phyloP scores from a whole-genome alignment of 2,888 invertebrate genomes.

The Coleophora flavipennella region DNA sequence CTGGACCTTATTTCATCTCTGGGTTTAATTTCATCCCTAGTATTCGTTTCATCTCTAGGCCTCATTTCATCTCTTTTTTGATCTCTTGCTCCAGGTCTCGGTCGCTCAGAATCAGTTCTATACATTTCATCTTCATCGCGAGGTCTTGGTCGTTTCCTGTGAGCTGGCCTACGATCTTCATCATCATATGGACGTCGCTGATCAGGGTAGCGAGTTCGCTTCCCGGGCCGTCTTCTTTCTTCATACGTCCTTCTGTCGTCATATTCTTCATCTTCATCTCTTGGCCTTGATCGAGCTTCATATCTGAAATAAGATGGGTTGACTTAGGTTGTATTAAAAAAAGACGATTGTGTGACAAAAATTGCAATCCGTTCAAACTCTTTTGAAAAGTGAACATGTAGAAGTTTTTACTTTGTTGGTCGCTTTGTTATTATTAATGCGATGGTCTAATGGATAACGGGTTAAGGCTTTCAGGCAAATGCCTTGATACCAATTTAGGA shows the following conservation, averaged over 20 bases:
- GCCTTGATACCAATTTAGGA: too few relatives aligned
- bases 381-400: too few relatives aligned
- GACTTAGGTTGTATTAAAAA: too few relatives aligned
- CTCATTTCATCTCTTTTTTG: slow-evolving; percentile 21
- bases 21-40: slow-evolving; percentile 17
- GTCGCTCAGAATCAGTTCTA: slow-evolving; percentile 19
- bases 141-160: slow-evolving; percentile 34
- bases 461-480: too few relatives aligned
- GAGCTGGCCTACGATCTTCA: slow-evolving; percentile 38
- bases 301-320: slow-evolving; percentile 38
- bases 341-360: too few relatives aligned
- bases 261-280: slow-evolving; percentile 47
- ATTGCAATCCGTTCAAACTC: too few relatives aligned
- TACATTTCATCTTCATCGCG: slow-evolving; percentile 13
- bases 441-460: too few relatives aligned
- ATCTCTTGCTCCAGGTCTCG: slow-evolving; percentile 13
- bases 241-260: slow-evolving; percentile 24
- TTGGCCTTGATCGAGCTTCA: slow-evolving; percentile 60
- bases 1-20: slow-evolving; percentile 16
- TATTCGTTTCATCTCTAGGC: slow-evolving; percentile 24
- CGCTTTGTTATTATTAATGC: too few relatives aligned
- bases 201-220: slow-evolving; percentile 29
- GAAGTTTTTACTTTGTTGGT: too few relatives aligned
- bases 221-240: slow-evolving; percentile 47
- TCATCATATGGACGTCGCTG: slow-evolving; percentile 33